Evolutionary conservation across 2,797 vertebrate genomes (phyloP).

Genomic region (Clarias fuscus): DNA sequence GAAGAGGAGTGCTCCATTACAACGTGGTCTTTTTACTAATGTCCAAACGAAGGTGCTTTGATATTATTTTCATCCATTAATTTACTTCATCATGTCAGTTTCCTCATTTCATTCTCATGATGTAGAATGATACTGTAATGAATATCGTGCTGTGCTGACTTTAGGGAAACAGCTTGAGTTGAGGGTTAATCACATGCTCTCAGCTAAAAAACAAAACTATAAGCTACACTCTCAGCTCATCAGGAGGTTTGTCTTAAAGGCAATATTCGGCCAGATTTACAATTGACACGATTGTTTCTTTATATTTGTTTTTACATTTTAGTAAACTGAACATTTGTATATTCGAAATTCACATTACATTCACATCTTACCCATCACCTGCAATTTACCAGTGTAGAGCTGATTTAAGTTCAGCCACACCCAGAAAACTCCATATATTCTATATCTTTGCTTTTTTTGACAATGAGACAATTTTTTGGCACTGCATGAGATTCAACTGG

Average conservation of each 20-base stretch:
- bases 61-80: not conserved
- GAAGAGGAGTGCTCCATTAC: not conserved
- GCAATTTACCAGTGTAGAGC: not conserved
- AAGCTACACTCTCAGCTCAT: not conserved
- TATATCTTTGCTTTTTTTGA: too few species aligned
- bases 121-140: not conserved
- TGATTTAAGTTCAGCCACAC: not conserved
- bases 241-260: not conserved
- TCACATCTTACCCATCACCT: not conserved
- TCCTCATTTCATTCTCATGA: not conserved
- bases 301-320: not conserved
- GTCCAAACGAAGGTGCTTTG: not conserved
- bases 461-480: too few species aligned
- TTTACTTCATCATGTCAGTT: not conserved
- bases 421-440: not conserved
- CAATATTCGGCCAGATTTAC: not conserved
- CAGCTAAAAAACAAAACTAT: not conserved
- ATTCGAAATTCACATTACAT: too few species aligned
- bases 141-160: not conserved
- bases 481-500: too few species aligned
- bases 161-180: not conserved
- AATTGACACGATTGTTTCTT: not conserved
- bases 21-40: not conserved
- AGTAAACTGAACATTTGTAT: too few species aligned
- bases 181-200: constrained; percentile 2